Base-by-base conservation (phyloP, 2,797 vertebrate species). In the Diplodus sargus region DNA sequence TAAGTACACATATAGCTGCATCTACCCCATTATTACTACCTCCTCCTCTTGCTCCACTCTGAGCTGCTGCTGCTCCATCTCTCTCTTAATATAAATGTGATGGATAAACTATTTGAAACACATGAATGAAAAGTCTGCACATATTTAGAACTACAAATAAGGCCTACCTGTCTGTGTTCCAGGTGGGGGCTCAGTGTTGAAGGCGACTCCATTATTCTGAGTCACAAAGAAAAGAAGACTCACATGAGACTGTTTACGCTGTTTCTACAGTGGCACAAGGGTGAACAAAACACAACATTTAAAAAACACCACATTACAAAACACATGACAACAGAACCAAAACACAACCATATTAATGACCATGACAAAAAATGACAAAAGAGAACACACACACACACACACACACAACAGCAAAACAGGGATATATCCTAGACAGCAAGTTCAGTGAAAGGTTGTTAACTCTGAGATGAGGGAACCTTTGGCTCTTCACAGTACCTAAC, bases 111-210 rank as follows among this genome's bases (percentile, higher is more conserved):
- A 22, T 42, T 15, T 10, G 42, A 62, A 47, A 47, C 8, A 62
- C 39, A 20, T 34, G 34, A 34, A 34, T 61, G 20, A 43, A 22
- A 61, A 56, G 43, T 25, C 17, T 17, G 4, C 28, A 34, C 28
- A 69, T 53, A 53, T 49, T 20, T 42, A 59, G 18, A 47, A 25
- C 15, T 12, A 39, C 20, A 48, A 12, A 14, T 34, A 2, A 49
- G 6, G 10, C 74, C 20, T 64, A 92, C 90, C 89, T 83, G 87
- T 91, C 78, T 93, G 91, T 47, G 90, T 92, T 70, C 91, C 91
- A 47, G 89, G 88, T 25, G 92, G 86, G 10, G 87, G 87, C 10
- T 94, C 91, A 30, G 89, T 90, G 84, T 93, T 94, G 70, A 90
- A 94, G 22, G 85, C 15, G 15, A 94, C 89, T 34, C 83, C 87